These are phyloP conservation scores for Pseudomyrmex flavicornis DNA, from an alignment of 1,140 invertebrate genomes.

Conservation along the genomic window DNA sequence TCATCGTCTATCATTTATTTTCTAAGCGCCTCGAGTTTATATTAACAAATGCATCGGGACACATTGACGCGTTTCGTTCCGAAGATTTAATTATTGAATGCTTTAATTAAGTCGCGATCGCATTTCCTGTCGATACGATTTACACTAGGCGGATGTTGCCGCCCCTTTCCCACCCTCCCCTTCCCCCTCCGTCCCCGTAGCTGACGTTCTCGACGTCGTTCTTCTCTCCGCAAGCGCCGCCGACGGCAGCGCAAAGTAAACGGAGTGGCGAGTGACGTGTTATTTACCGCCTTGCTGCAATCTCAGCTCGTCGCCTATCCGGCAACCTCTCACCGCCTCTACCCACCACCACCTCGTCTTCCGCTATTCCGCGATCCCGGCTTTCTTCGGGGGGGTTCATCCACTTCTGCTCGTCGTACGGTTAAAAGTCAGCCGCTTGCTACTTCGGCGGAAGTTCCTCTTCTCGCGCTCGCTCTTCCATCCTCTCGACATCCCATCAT, in stretches of 20 bases:
- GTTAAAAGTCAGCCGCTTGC: slow-evolving; percentile 73
- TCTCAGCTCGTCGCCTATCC: slow-evolving; percentile 77
- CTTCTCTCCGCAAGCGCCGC: slow-evolving; percentile 38
- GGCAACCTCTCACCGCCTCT: slow-evolving; percentile 51
- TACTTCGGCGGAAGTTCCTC: slow-evolving; percentile 65
- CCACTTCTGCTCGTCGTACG: slow-evolving; percentile 70
- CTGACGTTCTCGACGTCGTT: slow-evolving; percentile 22
- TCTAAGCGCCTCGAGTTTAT: not conserved
- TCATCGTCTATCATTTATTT: not conserved
- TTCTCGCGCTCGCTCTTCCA: slow-evolving; percentile 42
- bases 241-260: slow-evolving; percentile 78
- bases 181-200: not conserved
- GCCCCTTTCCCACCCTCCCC: not conserved
- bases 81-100: slow-evolving; percentile 41
- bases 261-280: slow-evolving; percentile 80
- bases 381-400: slow-evolving; percentile 66
- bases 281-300: slow-evolving; percentile 81
- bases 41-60: not conserved
- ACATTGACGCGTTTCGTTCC: not conserved
- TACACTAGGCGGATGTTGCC: slow-evolving; percentile 34
- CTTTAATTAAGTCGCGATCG: slow-evolving; percentile 63
- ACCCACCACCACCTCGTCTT: slow-evolving; percentile 18
- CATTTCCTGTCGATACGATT: slow-evolving; percentile 43
- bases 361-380: slow-evolving; percentile 34
- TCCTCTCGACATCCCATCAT: slow-evolving; percentile 63